phyloP scores from a whole-genome alignment of 1,140 invertebrate genomes.

The Rhagoletis pomonella region DNA sequence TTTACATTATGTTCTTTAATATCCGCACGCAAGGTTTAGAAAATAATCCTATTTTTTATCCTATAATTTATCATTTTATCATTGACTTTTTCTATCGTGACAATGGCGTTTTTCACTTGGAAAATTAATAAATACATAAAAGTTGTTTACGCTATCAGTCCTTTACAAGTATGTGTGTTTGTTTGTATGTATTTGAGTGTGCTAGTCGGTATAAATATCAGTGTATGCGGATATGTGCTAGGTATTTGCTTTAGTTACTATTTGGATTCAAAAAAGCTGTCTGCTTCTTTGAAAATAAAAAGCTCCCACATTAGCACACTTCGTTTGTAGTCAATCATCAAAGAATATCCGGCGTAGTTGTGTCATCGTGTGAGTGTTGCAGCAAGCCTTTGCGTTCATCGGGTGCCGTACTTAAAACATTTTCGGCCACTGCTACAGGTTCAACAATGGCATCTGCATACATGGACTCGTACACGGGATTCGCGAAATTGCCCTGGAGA shows the following conservation, averaged over 20 bases:
- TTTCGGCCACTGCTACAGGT: conserved; percentile 63
- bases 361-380: conserved; percentile 72
- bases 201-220: not conserved
- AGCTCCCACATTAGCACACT: conserved; percentile 63
- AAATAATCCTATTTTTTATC: conserved; percentile 12
- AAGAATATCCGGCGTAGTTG: conserved; percentile 71
- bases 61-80: not conserved
- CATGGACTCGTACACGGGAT: conserved; percentile 89
- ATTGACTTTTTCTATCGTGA: conserved; percentile 8
- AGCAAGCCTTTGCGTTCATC: conserved; percentile 71
- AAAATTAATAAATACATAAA: conserved; percentile 24
- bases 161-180: conserved; percentile 47
- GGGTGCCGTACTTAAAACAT: conserved; percentile 66
- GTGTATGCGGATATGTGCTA: not conserved
- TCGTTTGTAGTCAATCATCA: conserved; percentile 68
- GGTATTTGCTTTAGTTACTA: not conserved
- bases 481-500: conserved; percentile 82
- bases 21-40: not conserved
- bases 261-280: not conserved
- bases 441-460: conserved; percentile 77
- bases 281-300: not conserved
- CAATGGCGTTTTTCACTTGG: conserved; percentile 15
- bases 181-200: not conserved
- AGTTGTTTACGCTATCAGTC: conserved; percentile 45
- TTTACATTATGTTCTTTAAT: not conserved